A percentile compares a stretch with the other conserved stretches of the same genome.
These are phyloP conservation scores for Sclerurus mexicanus DNA, from an alignment of 2,113 vertebrate genomes.

Conservation along the genomic window DNA sequence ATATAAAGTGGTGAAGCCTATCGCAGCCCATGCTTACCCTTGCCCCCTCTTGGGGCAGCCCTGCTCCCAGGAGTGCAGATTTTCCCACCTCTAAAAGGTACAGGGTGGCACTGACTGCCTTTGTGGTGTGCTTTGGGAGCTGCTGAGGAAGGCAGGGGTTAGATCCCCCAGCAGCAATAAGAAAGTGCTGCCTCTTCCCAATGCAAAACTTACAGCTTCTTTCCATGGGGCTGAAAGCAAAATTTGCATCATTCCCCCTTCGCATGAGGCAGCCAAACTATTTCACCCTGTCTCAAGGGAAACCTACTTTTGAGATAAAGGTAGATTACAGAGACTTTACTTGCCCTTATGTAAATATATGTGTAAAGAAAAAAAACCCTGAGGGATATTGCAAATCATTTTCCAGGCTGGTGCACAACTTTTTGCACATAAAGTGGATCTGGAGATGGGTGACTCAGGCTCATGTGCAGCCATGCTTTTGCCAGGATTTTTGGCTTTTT, in stretches of 20 bases:
- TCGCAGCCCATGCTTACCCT: rapidly evolving
- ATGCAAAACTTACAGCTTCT: not conserved
- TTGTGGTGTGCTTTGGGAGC: not conserved
- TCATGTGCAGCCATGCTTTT: not conserved
- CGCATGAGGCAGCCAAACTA: not conserved
- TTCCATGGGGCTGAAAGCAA: not conserved
- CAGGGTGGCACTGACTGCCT: not conserved
- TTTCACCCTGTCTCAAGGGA: not conserved
- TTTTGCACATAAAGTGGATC: not conserved
- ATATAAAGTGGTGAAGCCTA: not conserved
- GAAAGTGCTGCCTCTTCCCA: not conserved
- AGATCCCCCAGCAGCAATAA: not conserved
- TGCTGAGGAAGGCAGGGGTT: not conserved
- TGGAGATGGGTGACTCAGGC: not conserved
- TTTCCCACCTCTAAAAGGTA: not conserved
- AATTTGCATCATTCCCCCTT: not conserved
- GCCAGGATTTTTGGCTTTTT: not conserved
- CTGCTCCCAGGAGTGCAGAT: not conserved
- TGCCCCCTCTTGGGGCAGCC: not conserved
- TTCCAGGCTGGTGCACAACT: not conserved
- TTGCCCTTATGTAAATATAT: not conserved
- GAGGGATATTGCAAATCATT: not conserved
- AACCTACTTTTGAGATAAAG: not conserved
- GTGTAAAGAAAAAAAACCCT: not conserved
- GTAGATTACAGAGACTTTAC: not conserved